A percentile compares a stretch with the other conserved stretches of the same genome.
Evolutionary conservation across 2,113 vertebrate species (phyloP).

Genomic region (Lagopus muta): DNA sequence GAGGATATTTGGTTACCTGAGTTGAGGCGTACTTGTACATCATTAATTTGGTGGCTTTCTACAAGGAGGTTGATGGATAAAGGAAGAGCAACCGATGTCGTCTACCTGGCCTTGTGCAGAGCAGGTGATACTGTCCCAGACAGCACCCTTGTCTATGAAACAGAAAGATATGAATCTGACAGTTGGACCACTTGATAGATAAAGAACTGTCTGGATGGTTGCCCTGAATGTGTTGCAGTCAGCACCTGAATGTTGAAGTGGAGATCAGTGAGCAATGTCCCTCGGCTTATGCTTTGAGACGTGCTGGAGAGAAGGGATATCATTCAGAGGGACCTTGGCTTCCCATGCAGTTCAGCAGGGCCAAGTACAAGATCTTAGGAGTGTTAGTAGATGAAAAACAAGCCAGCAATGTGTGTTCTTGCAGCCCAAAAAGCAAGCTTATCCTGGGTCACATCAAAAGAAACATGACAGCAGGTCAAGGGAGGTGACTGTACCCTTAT

Average conservation of each 20-base stretch:
- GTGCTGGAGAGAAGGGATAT: neutral
- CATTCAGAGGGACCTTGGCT: neutral
- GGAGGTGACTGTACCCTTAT: too few relatives aligned
- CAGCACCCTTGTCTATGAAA: neutral
- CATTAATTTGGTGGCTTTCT: neutral
- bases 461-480: too few relatives aligned
- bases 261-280: too few relatives aligned
- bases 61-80: neutral
- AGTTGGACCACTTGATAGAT: neutral
- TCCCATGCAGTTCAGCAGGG: neutral
- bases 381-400: too few relatives aligned
- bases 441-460: too few relatives aligned
- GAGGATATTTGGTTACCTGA: neutral
- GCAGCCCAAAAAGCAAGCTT: too few relatives aligned
- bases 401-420: too few relatives aligned
- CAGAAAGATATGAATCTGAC: neutral
- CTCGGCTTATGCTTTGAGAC: too few relatives aligned
- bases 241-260: too few relatives aligned
- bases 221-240: too few relatives aligned
- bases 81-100: neutral
- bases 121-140: neutral
- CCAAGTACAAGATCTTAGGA: neutral
- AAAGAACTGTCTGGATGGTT: neutral
- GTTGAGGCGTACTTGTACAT: neutral
- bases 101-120: neutral